These are phyloP conservation scores for Gordius sp. DNA, from an alignment of 2,888 invertebrate species.

Conservation along the genomic window DNA sequence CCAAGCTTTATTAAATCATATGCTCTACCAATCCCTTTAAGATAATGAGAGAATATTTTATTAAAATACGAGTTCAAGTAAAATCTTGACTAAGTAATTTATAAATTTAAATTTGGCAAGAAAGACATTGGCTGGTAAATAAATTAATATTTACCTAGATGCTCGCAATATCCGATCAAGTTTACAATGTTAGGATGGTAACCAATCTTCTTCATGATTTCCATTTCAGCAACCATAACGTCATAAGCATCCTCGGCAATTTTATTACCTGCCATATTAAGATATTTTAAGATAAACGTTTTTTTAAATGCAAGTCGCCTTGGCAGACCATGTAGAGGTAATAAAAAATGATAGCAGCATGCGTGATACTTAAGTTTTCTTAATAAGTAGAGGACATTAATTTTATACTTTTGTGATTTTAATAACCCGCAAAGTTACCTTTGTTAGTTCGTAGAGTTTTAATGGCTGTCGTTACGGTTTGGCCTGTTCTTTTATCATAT, in stretches of 20 bases:
- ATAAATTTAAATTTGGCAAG: too few relatives aligned
- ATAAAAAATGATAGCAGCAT: background rate
- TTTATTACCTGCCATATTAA: background rate
- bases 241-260: slow-evolving; percentile 3
- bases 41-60: too few relatives aligned
- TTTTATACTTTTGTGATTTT: slow-evolving; percentile 7
- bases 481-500: slow-evolving; percentile 10
- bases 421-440: background rate
- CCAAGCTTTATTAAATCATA: too few relatives aligned
- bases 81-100: too few relatives aligned
- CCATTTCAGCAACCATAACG: slow-evolving; percentile 10
- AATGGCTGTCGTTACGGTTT: slow-evolving; percentile 6
- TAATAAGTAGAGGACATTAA: background rate
- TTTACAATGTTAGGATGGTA: slow-evolving; percentile 7
- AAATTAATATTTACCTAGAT: background rate
- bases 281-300: background rate
- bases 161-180: slow-evolving; percentile 4
- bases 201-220: slow-evolving; percentile 14
- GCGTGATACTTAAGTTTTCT: too few relatives aligned
- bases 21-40: too few relatives aligned
- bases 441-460: background rate
- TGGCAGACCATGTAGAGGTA: too few relatives aligned
- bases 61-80: too few relatives aligned
- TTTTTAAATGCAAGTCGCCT: background rate
- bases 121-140: too few relatives aligned